Base-by-base conservation (phyloP, 1,140 invertebrate species). In the Zophobas morio region DNA sequence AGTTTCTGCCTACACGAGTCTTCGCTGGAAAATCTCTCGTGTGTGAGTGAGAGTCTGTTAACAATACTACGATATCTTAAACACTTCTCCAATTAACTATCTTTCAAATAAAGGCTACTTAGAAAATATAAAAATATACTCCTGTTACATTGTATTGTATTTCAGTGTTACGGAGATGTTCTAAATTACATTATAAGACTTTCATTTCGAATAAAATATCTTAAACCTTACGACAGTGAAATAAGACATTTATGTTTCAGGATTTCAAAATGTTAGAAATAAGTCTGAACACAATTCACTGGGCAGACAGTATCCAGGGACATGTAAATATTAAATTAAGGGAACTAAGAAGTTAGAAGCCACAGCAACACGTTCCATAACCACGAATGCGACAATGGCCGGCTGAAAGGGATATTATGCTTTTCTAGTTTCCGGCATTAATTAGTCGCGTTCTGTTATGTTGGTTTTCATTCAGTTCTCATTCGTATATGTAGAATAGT, bases 261-360 rank as follows among this genome's bases (percentile, higher is more conserved):
- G n/a, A 6, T 66, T 66, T 36, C 60, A 66, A 37, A 42, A 66
- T 66, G 42, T 66, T 66, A 66, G 60, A 66, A 46, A 6, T 32
- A 39, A 66, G 20, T 42, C 60, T 33, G 42, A 66, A 66, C 32
- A 39, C 60, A 42, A n/a, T 66, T 66, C 33, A 39, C 42, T 66
- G 60, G 60, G 39, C 40, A 66, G 39, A 42, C 39, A 36, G 6
- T 40, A 36, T 39, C 60, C 6, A 36, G 60, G 60, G 60, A 66
- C 36, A 20, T 40, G 42, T 66, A 66, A 66, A 66, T 66, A 66
- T 42, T 66, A 66, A 40, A 66, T 66, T 66, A 66, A 66, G 60
- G 60, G 36, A 66, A 66, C 60, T 42, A 39, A 42, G 60, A 66
- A 37, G 6, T 66, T 36, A n/a, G n/a, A 40, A 33, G 39, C 39